phyloP scores from a whole-genome alignment of 1,140 invertebrate genomes.

The Tribolium castaneum region DNA sequence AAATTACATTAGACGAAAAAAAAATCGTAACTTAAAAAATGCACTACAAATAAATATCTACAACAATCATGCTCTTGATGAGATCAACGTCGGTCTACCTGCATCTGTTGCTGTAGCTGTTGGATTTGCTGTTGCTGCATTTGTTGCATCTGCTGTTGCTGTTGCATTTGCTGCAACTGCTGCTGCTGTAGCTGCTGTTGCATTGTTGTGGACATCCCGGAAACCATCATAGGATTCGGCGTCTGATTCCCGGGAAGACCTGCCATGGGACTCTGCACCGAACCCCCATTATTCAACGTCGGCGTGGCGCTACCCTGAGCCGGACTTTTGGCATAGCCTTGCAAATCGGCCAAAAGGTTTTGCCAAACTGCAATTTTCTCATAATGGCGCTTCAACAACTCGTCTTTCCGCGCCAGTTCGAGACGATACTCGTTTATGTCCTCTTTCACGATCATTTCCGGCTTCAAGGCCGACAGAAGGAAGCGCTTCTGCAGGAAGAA shows the following conservation, averaged over 20 bases:
- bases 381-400: constrained; percentile 87
- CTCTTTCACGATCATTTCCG: constrained; percentile 91
- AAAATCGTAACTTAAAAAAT: constrained; percentile 39
- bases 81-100: constrained; percentile 62
- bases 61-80: constrained; percentile 49
- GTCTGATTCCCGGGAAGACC: constrained; percentile 54
- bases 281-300: constrained; percentile 50
- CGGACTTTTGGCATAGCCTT: constrained; percentile 67
- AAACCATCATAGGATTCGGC: constrained; percentile 54
- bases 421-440: constrained; percentile 86
- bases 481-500: constrained; percentile 95
- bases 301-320: constrained; percentile 63
- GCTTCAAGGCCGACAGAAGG: constrained; percentile 88
- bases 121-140: constrained; percentile 67
- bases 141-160: constrained; percentile 66
- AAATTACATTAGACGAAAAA: constrained; percentile 39
- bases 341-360: constrained; percentile 81
- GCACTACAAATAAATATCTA: constrained; percentile 48
- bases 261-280: constrained; percentile 52
- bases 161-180: constrained; percentile 68
- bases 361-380: constrained; percentile 93
- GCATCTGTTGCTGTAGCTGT: constrained; percentile 63
- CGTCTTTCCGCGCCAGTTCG: constrained; percentile 88
- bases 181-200: constrained; percentile 69
- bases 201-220: constrained; percentile 54